Conservation (phyloP, 1,140 invertebrate species). For the Pseudomyrmex cubaensis region DNA sequence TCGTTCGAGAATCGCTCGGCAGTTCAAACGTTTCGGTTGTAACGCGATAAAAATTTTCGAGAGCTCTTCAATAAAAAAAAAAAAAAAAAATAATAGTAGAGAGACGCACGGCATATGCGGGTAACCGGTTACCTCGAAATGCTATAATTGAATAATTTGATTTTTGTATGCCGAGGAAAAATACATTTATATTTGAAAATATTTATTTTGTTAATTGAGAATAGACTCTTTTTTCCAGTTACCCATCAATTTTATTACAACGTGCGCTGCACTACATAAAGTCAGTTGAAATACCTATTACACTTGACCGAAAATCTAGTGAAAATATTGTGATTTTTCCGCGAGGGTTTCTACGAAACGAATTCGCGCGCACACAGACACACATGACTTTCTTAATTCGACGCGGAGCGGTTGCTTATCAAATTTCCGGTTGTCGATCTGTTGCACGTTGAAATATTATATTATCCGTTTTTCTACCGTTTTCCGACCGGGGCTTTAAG, state of each 20-base stretch:
- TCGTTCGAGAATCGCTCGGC: neutral
- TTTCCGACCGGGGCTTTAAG: constrained; percentile 31
- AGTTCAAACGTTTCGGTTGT: constrained; percentile 2
- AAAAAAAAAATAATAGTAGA: neutral
- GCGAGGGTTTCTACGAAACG: too few relatives aligned
- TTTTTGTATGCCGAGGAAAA: neutral
- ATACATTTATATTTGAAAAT: neutral
- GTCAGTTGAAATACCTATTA: too few relatives aligned
- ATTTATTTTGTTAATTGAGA: neutral
- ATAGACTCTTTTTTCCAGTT: neutral
- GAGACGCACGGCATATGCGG: neutral
- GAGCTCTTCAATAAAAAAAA: constrained; percentile 31
- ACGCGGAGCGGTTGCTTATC: constrained; percentile 6
- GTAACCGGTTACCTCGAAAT: neutral
- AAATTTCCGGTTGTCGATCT: constrained; percentile 27
- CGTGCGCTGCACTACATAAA: too few relatives aligned
- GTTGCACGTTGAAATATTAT: constrained; percentile 22
- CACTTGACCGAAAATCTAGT: too few relatives aligned
- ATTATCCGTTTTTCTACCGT: constrained; percentile 2
- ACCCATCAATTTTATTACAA: too few relatives aligned
- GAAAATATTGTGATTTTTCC: too few relatives aligned
- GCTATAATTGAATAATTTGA: neutral
- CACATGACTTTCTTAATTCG: constrained; percentile 18
- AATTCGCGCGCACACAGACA: neutral
- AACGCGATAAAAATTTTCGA: constrained; percentile 23